Conservation (phyloP, 2,797 vertebrate species). For the Gobio occitaniae region DNA sequence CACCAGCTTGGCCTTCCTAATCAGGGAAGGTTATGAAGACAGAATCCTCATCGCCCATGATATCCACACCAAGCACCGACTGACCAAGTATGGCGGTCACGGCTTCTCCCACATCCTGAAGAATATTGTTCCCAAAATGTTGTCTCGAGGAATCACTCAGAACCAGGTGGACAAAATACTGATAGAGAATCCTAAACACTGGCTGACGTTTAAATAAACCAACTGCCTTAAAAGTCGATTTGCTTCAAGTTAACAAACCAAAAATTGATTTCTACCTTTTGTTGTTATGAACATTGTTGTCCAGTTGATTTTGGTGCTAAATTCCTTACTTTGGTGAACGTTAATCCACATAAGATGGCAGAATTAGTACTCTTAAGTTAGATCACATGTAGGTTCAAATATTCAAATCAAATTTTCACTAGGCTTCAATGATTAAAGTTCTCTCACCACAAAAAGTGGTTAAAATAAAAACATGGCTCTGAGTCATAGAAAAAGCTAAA, state of each 20-base stretch:
- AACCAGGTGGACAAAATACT: constrained; percentile 89
- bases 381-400: neutral
- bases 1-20: constrained; percentile 83
- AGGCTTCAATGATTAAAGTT: neutral
- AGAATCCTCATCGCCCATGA: constrained; percentile 89
- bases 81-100: constrained; percentile 93
- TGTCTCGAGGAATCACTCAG: constrained; percentile 84
- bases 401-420: neutral
- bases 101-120: constrained; percentile 94
- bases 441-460: constrained; percentile 1
- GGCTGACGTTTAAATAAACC: constrained; percentile 92
- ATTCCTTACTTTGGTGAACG: neutral
- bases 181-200: constrained; percentile 87
- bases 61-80: constrained; percentile 92
- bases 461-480: neutral
- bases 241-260: neutral
- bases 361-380: neutral
- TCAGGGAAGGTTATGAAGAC: constrained; percentile 90
- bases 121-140: constrained; percentile 94
- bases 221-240: neutral
- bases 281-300: neutral
- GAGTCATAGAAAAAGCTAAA: neutral
- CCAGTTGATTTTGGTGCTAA: constrained; percentile 5
- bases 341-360: neutral
- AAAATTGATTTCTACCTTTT: neutral